Percentiles rank a stretch among this genome's conserved stretches.
Conservation (phyloP, 1,140 invertebrate species). For the Scaptomyza pallida region DNA sequence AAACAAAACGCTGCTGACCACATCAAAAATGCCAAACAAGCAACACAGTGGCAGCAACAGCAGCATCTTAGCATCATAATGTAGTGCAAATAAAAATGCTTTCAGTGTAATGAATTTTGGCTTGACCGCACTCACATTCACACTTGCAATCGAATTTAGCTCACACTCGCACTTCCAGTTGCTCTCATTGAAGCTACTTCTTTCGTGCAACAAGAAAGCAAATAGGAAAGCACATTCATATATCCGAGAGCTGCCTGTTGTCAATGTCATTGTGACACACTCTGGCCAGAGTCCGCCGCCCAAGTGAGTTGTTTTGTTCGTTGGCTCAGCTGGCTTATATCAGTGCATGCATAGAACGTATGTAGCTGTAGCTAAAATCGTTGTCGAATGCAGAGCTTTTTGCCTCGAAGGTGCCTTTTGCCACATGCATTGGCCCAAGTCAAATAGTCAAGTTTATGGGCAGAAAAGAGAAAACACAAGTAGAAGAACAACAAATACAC, state of each 20-base stretch:
- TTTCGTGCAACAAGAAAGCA: conserved; percentile 14
- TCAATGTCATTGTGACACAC: conserved; percentile 64
- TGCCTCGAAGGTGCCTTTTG: conserved; percentile 46
- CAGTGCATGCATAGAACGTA: conserved; percentile 17
- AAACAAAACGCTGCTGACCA: conserved; percentile 16
- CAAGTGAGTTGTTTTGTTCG: conserved; percentile 3
- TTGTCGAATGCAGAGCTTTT: background rate
- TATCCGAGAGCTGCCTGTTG: conserved; percentile 31
- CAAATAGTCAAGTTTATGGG: conserved; percentile 59
- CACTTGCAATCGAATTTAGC: background rate
- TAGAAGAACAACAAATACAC: conserved; percentile 14
- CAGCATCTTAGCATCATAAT: conserved; percentile 9
- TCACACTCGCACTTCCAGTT: conserved; percentile 19
- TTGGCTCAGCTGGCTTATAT: conserved; percentile 20
- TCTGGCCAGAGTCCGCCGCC: conserved; percentile 7
- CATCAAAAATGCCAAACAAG: conserved; percentile 21
- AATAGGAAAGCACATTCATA: conserved; percentile 65
- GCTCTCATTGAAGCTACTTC: conserved; percentile 9
- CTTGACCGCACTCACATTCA: conserved; percentile 15
- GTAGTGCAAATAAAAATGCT: conserved; percentile 61
- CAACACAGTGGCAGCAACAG: background rate
- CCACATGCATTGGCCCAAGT: conserved; percentile 48
- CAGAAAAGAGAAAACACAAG: conserved; percentile 15
- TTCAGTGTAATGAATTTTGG: conserved; percentile 67
- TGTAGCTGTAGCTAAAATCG: background rate